phyloP scores from a whole-genome alignment of 2,888 invertebrate species.

The Odontothrips loti region DNA sequence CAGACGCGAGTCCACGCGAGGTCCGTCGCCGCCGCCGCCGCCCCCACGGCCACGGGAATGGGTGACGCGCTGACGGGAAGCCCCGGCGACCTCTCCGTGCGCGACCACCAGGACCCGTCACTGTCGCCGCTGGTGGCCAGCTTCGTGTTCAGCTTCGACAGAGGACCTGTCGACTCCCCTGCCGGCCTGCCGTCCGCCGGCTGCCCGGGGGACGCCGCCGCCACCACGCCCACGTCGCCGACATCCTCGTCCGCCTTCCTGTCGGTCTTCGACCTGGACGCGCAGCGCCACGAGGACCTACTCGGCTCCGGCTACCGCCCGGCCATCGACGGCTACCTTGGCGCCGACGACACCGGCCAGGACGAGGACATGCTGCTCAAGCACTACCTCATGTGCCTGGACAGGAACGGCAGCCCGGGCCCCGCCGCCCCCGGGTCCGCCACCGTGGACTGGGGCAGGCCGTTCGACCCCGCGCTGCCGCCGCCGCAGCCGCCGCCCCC shows the following conservation, averaged over 20 bases:
- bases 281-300: neutral
- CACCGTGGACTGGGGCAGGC: neutral
- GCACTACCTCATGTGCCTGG: slow-evolving; percentile 22
- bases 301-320: neutral
- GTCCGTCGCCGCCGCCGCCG: too few relatives aligned
- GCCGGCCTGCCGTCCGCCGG: neutral
- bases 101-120: neutral
- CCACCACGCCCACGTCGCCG: neutral
- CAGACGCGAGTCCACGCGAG: too few relatives aligned
- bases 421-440: neutral
- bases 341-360: neutral
- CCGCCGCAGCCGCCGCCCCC: neutral
- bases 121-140: slow-evolving; percentile 16
- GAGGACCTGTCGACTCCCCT: neutral
- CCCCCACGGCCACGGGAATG: neutral
- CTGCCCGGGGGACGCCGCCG: neutral
- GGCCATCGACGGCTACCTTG: neutral
- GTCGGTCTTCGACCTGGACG: slow-evolving; percentile 17
- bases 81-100: neutral
- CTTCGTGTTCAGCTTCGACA: slow-evolving; percentile 22
- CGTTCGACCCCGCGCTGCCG: neutral
- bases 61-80: neutral
- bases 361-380: slow-evolving; percentile 11
- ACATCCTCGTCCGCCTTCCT: neutral
- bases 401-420: neutral